Base-by-base conservation (phyloP, 2,797 vertebrate genomes). In the Echeneis naucrates region DNA sequence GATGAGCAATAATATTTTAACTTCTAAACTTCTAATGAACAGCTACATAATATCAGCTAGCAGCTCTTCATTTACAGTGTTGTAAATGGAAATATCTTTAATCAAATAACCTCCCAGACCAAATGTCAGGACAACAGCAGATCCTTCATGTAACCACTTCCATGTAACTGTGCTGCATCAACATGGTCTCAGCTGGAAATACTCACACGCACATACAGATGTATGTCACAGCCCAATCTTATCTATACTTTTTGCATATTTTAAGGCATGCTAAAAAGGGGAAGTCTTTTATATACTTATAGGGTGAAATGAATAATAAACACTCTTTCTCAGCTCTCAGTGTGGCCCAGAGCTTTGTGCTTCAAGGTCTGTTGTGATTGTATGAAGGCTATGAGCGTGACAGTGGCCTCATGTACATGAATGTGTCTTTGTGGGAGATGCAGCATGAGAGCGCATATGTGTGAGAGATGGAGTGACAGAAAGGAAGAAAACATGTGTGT, bases 391-490 rank as follows among this genome's bases (percentile, higher is more conserved):
- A 42, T 13, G 32, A 59, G 77, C 23, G n/a, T 53, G 62, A 68
- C 47, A 50, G 55, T 12, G 40, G 17, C 40, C 42, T 70, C 17
- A n/a, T 51, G 69, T 67, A 63, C 4, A 33, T 21, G 63, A 26
- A 8, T 51, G 40, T 50, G 60, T 73, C 59, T 78, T 63, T 80
- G 73, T 69, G 55, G 60, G 56, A 55, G 23, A 33, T 9, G 44
- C 47, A 26, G 40, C 7, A 8, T 27, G 58, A 52, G 23, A 51
- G 38, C 45, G 48, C 8, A 47, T 12, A 30, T 14, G 50, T 71
- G 48, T 65, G 58, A 68, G 23, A 40, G 52, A 51, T 12, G 12
- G 35, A 19, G 47, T 16, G 48, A 72, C 11, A 58, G 42, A 55
- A 45, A 35, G 44, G 24, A 51, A 40, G 37, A 45, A 38, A 40